Percentiles rank a stretch among this genome's conserved stretches.
Conservation (phyloP, 2,113 vertebrate species). For the Triplophysa tibetana region DNA sequence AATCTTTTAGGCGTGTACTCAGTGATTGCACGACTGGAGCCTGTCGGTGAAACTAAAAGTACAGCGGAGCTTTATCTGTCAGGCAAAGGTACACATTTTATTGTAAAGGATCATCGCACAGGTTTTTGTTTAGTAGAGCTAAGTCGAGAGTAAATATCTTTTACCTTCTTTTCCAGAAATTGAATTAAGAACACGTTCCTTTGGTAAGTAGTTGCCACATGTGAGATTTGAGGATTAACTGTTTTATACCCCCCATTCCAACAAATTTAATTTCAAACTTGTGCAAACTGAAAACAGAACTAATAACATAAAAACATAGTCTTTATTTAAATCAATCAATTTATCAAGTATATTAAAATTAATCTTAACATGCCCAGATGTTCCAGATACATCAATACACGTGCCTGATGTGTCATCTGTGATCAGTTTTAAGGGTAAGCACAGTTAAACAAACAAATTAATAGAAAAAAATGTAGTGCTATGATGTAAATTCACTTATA, state of each 20-base stretch:
- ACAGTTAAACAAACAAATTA: not conserved
- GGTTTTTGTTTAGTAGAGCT: not conserved
- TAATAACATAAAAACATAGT: not conserved
- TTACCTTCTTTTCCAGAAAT: slow-evolving; percentile 80
- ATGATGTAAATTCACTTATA: not conserved
- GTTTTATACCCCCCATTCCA: not conserved
- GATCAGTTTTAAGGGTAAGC: slow-evolving; percentile 73
- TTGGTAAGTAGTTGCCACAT: slow-evolving; percentile 75
- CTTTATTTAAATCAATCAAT: not conserved
- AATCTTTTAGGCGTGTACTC: slow-evolving; percentile 83
- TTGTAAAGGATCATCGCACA: slow-evolving; percentile 25
- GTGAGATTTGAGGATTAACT: slow-evolving; percentile 2
- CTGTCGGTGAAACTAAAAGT: slow-evolving; percentile 87
- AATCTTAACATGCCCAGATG: slow-evolving; percentile 71
- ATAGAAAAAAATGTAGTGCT: not conserved
- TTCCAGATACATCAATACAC: slow-evolving; percentile 80
- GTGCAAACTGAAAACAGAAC: not conserved
- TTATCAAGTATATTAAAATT: not conserved
- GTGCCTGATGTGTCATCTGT: slow-evolving; percentile 67
- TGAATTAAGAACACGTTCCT: slow-evolving; percentile 82
- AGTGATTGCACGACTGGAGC: slow-evolving; percentile 85
- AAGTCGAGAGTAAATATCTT: slow-evolving; percentile 52
- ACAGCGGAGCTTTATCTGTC: slow-evolving; percentile 89
- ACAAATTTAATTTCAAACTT: slow-evolving; percentile 18
- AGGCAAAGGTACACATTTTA: slow-evolving; percentile 80